Conservation (phyloP, 2,113 vertebrate species). For the Alosa alosa region DNA sequence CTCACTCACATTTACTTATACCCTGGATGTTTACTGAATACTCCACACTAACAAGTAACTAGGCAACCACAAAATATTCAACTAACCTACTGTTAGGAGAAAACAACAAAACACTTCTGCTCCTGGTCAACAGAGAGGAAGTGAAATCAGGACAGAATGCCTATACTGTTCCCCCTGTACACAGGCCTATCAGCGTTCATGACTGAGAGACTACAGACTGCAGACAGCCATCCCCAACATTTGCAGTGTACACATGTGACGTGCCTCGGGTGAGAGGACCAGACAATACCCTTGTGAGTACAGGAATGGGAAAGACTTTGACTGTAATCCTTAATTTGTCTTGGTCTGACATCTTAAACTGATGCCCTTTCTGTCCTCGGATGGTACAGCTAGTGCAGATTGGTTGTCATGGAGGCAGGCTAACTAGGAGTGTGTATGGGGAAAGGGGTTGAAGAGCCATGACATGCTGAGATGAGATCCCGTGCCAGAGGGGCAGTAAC, state of each 20-base stretch:
- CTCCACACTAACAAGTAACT: neutral
- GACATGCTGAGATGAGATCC: neutral
- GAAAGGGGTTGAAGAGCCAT: neutral
- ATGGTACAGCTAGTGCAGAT: neutral
- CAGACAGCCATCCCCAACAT: neutral
- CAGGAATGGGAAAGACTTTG: neutral
- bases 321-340: neutral
- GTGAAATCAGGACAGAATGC: neutral
- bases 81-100: neutral
- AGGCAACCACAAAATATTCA: neutral
- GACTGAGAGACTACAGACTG: neutral
- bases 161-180: neutral
- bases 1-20: neutral
- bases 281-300: neutral
- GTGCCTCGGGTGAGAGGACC: neutral
- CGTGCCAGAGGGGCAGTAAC: neutral
- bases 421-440: neutral
- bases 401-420: neutral
- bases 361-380: neutral
- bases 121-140: slow-evolving; percentile 6
- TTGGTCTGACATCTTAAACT: neutral
- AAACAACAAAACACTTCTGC: neutral
- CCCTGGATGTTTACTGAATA: neutral
- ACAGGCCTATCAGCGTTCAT: neutral
- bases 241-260: neutral